Conservation (phyloP, 2,797 vertebrate genomes). For the Platalea minor region DNA sequence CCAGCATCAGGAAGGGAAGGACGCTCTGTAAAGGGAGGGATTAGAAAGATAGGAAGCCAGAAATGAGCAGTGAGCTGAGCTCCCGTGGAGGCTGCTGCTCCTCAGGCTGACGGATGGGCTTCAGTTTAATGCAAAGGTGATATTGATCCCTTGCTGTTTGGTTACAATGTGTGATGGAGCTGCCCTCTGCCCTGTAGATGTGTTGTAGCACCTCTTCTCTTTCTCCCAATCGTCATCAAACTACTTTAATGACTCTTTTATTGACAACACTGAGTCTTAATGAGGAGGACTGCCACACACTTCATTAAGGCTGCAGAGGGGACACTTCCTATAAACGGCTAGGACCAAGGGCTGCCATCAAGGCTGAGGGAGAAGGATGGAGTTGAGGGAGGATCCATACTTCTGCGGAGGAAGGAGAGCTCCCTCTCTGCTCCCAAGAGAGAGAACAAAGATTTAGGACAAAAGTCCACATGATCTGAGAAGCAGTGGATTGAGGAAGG, state of each 20-base stretch:
- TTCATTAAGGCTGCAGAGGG: constrained; percentile 71
- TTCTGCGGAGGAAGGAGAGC: not conserved
- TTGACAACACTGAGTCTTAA: constrained; percentile 74
- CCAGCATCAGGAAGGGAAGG: not conserved
- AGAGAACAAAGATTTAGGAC: not conserved
- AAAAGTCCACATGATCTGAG: not conserved
- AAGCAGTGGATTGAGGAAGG: not conserved
- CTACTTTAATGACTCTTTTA: constrained; percentile 79
- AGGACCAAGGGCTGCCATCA: not conserved
- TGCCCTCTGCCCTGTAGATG: constrained; percentile 68
- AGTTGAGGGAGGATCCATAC: not conserved
- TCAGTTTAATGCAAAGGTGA: constrained; percentile 56
- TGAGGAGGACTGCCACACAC: constrained; percentile 75
- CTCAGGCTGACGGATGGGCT: constrained; percentile 63
- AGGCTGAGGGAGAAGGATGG: not conserved
- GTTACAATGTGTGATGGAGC: constrained; percentile 56
- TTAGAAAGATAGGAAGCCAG: not conserved
- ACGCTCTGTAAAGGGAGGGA: not conserved
- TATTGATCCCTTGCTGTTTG: constrained; percentile 70
- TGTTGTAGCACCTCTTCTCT: constrained; percentile 39
- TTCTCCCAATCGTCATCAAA: constrained; percentile 71
- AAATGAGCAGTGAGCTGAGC: constrained; percentile 33
- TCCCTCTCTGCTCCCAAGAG: not conserved
- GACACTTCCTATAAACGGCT: constrained; percentile 1
- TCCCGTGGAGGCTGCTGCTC: constrained; percentile 33